phyloP scores from a whole-genome alignment of 2,113 vertebrate species.

The Eulemur macaco region DNA sequence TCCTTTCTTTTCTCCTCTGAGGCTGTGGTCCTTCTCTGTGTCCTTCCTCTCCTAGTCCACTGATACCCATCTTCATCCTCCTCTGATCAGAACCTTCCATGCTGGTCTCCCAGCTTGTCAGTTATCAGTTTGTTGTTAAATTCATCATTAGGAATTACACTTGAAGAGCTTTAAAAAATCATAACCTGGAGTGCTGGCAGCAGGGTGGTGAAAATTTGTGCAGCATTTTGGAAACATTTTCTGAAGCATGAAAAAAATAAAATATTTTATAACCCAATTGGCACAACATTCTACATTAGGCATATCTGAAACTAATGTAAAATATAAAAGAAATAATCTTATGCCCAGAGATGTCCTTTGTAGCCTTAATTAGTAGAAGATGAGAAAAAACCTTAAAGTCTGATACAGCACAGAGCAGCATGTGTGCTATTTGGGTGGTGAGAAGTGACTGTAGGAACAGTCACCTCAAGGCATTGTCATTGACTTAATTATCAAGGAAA shows the following conservation, averaged over 20 bases:
- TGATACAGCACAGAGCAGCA: fast-evolving
- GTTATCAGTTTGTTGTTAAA: neutral
- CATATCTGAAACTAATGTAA: neutral
- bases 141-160: neutral
- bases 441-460: neutral
- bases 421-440: too few species aligned
- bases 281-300: neutral
- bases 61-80: too few species aligned
- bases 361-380: constrained; percentile 1
- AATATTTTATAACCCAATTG: neutral
- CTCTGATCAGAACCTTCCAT: neutral
- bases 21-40: neutral
- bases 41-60: neutral
- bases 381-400: neutral
- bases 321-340: neutral
- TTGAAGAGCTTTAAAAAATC: neutral
- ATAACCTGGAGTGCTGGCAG: too few species aligned
- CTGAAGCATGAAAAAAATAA: neutral
- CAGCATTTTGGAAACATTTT: neutral
- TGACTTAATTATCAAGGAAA: constrained; percentile 34
- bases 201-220: neutral
- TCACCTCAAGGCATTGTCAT: neutral
- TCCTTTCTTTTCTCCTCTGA: neutral
- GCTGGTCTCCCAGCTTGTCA: neutral
- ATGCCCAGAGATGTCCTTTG: neutral